Conservation (phyloP, 1,140 invertebrate species). For the Phymastichus coffea region DNA sequence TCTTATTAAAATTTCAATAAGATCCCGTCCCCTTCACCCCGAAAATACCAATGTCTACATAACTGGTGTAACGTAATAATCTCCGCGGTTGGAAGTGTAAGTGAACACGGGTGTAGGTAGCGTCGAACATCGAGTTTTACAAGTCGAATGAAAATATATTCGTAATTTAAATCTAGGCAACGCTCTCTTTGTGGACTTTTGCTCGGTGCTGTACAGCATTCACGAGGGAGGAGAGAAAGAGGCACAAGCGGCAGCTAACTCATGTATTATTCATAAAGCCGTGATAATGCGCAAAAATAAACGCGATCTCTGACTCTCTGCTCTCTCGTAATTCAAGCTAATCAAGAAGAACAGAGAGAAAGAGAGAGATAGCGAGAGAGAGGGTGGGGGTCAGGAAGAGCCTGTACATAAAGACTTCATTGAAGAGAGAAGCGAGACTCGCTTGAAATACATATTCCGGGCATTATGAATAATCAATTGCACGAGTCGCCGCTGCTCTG, state of each 20-base stretch:
- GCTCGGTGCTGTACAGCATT: too few relatives aligned
- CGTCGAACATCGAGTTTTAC: constrained; percentile 7
- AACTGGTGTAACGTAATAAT: not conserved
- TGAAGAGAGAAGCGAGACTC: not conserved
- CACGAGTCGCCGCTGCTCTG: not conserved
- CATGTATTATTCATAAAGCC: constrained; percentile 26
- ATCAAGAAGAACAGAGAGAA: not conserved
- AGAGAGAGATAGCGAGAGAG: not conserved
- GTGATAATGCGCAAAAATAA: constrained; percentile 26
- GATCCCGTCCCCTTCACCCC: too few relatives aligned
- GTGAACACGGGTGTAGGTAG: not conserved
- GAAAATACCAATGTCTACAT: too few relatives aligned
- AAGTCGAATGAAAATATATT: constrained; percentile 19
- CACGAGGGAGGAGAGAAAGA: too few relatives aligned
- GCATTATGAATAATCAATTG: constrained; percentile 26
- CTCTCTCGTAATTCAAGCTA: constrained; percentile 13
- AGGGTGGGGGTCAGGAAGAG: too few relatives aligned
- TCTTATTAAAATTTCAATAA: too few relatives aligned
- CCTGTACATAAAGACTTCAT: constrained; percentile 29
- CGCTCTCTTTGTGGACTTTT: not conserved
- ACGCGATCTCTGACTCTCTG: constrained; percentile 9
- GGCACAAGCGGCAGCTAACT: not conserved
- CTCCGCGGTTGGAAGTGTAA: not conserved
- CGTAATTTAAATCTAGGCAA: constrained; percentile 21
- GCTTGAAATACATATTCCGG: constrained; percentile 21